phyloP scores from a whole-genome alignment of 2,888 invertebrate genomes.

The Tolmerus cingulatus region DNA sequence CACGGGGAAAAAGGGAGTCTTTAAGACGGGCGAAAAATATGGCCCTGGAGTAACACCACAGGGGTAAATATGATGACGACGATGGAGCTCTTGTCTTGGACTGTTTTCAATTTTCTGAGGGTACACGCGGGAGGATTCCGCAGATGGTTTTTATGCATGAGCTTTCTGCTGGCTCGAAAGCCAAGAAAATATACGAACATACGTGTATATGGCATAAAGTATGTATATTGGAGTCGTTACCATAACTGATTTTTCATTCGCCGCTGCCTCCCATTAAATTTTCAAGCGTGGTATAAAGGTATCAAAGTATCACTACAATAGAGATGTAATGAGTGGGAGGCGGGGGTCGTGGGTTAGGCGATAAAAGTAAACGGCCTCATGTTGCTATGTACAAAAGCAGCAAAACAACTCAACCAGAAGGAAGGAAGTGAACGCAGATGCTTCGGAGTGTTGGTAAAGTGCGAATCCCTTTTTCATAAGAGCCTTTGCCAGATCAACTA shows the following conservation, averaged over 20 bases:
- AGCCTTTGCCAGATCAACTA: background rate
- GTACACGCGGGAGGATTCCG: background rate
- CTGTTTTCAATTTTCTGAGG: slow-evolving; percentile 24
- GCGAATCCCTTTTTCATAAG: background rate
- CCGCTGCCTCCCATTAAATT: background rate
- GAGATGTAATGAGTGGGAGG: background rate
- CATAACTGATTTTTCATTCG: slow-evolving; percentile 34
- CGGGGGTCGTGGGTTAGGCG: background rate
- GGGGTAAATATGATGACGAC: slow-evolving; percentile 28
- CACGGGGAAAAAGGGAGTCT: background rate
- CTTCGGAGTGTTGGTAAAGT: background rate
- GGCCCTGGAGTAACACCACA: slow-evolving; percentile 1
- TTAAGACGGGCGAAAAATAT: slow-evolving; percentile 5
- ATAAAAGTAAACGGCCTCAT: slow-evolving; percentile 7
- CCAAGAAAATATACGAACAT: background rate
- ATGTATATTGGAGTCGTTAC: slow-evolving; percentile 4
- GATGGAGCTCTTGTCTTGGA: background rate
- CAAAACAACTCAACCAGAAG: background rate
- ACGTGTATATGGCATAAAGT: background rate
- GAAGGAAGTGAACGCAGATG: background rate
- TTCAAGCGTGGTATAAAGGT: slow-evolving; percentile 19
- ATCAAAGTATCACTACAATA: slow-evolving; percentile 4
- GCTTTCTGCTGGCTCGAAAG: background rate
- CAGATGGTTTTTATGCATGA: slow-evolving; percentile 24
- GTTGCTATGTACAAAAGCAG: background rate